Conservation (phyloP, 2,113 vertebrate species). For the Oenanthe melanoleuca region DNA sequence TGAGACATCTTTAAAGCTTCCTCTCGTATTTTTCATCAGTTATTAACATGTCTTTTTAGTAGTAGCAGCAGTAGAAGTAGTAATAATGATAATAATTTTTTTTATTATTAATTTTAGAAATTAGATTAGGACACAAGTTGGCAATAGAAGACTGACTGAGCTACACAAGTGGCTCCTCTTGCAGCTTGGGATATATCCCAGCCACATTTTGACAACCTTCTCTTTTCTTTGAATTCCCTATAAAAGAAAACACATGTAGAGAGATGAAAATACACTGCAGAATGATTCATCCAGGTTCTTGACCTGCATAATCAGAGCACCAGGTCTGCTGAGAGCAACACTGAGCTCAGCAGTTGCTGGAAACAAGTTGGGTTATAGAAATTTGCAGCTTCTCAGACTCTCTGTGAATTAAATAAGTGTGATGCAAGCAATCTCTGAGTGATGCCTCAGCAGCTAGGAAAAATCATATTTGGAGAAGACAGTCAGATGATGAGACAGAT, state of each 20-base stretch:
- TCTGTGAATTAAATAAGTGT: not conserved
- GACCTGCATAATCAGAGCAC: not conserved
- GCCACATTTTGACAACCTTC: not conserved
- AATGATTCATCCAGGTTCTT: not conserved
- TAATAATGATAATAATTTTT: no score
- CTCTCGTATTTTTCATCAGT: not conserved
- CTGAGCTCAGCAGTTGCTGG: not conserved
- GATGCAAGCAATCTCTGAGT: not conserved
- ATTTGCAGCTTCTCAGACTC: not conserved
- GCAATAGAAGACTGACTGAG: not conserved
- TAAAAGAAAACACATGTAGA: not conserved
- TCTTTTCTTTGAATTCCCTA: not conserved
- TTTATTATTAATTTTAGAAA: no score
- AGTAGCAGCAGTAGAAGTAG: no score
- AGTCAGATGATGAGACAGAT: not conserved
- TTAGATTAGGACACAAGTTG: not conserved
- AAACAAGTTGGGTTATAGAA: not conserved
- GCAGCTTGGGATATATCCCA: not conserved
- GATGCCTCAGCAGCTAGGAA: not conserved
- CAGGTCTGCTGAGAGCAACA: not conserved
- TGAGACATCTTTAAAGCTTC: not conserved
- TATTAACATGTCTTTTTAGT: no score
- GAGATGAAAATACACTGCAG: not conserved
- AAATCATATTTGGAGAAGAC: not conserved
- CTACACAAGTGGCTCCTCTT: not conserved